Percentiles rank a stretch among this genome's conserved stretches.
Conservation (phyloP, 2,888 invertebrate species). For the Onthophagus sagittarius region DNA sequence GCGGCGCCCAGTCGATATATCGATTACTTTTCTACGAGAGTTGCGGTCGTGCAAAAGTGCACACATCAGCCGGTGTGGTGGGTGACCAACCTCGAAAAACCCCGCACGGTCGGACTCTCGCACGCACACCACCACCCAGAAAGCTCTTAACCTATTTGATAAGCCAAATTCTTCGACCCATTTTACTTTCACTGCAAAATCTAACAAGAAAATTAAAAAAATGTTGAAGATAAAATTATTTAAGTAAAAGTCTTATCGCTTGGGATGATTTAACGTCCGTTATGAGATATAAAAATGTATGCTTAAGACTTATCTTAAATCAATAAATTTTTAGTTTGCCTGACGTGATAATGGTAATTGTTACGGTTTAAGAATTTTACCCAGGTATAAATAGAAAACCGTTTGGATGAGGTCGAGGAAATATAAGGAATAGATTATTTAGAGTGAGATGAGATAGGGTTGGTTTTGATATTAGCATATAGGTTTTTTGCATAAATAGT, state of each 20-base stretch:
- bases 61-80: conserved; percentile 22
- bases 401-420: not conserved
- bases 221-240: not conserved
- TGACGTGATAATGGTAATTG: not conserved
- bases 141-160: not conserved
- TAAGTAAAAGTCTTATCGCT: not conserved
- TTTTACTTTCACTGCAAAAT: not conserved
- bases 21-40: conserved; percentile 40
- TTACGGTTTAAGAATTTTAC: not conserved
- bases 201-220: not conserved
- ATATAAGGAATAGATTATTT: not conserved
- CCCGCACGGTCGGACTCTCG: not conserved
- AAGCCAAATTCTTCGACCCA: not conserved
- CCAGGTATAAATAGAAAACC: not conserved
- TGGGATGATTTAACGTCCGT: not conserved
- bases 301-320: not conserved
- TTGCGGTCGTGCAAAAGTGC: conserved; percentile 37
- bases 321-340: not conserved
- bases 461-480: conserved; percentile 33
- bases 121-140: not conserved
- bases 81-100: conserved; percentile 10
- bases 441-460: conserved; percentile 18
- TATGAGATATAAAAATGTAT: not conserved
- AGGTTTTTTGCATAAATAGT: conserved; percentile 27
- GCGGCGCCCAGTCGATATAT: conserved; percentile 46